Evolutionary conservation across 1,140 invertebrate genomes (phyloP).

Genomic region (Orchesella cincta): DNA sequence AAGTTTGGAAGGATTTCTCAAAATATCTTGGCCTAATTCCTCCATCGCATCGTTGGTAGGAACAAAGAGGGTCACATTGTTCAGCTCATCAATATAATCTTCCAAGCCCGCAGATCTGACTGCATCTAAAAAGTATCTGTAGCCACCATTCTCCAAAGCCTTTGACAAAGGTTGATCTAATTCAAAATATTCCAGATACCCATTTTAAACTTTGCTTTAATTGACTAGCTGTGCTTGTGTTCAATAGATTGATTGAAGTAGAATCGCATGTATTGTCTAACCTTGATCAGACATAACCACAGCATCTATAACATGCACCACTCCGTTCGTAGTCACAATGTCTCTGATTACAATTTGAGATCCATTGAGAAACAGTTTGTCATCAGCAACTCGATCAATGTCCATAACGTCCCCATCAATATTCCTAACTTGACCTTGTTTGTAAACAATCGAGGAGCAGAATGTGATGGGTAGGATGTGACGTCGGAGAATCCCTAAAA

Average conservation of each 20-base stretch:
- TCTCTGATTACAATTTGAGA: constrained; percentile 58
- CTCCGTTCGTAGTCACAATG: constrained; percentile 63
- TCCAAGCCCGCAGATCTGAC: constrained; percentile 57
- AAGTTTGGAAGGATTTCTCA: constrained; percentile 53
- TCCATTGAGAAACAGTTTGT: constrained; percentile 59
- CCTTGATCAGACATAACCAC: constrained; percentile 61
- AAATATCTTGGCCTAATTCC: constrained; percentile 42
- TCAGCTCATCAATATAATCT: constrained; percentile 54
- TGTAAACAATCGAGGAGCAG: constrained; percentile 63
- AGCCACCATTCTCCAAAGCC: constrained; percentile 55
- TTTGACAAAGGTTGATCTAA: constrained; percentile 55
- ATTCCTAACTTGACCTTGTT: constrained; percentile 57
- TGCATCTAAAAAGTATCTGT: constrained; percentile 57
- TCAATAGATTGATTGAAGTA: too few relatives aligned
- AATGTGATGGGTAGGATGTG: constrained; percentile 69
- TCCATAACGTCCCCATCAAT: constrained; percentile 53
- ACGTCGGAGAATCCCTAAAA: constrained; percentile 66
- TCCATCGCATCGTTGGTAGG: constrained; percentile 60
- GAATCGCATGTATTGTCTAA: too few relatives aligned
- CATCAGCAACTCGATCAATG: constrained; percentile 60
- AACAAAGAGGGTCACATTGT: constrained; percentile 62
- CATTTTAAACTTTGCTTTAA: too few relatives aligned
- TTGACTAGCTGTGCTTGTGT: too few relatives aligned
- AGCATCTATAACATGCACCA: constrained; percentile 62
- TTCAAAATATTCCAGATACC: constrained; percentile 36